Evolutionary conservation across 2,113 vertebrate species (phyloP), one percentile per base, ranked within the genome.

Genomic region (Perognathus longimembris): DNA sequence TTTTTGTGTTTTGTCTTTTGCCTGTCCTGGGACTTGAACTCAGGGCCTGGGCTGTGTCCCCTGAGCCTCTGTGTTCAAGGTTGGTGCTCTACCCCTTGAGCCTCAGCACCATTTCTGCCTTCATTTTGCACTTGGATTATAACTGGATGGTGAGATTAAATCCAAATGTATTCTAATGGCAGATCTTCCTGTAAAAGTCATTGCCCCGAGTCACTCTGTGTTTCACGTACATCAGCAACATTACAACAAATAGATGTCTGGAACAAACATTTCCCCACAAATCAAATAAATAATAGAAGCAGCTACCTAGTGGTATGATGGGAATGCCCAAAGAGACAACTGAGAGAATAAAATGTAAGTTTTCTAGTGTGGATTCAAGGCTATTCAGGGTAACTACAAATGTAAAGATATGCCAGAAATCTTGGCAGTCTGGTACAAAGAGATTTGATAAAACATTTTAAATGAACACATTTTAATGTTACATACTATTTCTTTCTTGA

Each of bases 261-360:
- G 86, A 95, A 69, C 69, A 94, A 95, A 91, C 79, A 5, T 81
- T 90, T 57, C 57, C 45, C 26, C 38, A 18, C 82, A 69, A 90
- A 94, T 95, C 40, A 94, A 77, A 18, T 11, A 74, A 75, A 74
- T 63, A 77, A 82, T 32, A 63, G n/a, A 95, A 22, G 22, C 26
- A 15, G 11, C 45, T 94, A 30, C 83, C 84, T 93, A 83, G 21
- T 74, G 24, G 14, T 81, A 15, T 12, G 20, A 40, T 7, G 83
- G 59, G 36, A 78, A 78, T 26, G 88, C 85, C 70, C 75, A 42
- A 88, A 96, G 59, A 96, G 89, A 96, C 96, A 85, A 92, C 21
- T 45, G 61, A 66, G 40, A 45, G n/a, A 64, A 64, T 69, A 88
- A 69, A 74, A n/a, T 7, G 45, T 73, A 63, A 84, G 18, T 64